phyloP scores from a whole-genome alignment of 2,888 invertebrate genomes.

The Drosophila aldrichi region DNA sequence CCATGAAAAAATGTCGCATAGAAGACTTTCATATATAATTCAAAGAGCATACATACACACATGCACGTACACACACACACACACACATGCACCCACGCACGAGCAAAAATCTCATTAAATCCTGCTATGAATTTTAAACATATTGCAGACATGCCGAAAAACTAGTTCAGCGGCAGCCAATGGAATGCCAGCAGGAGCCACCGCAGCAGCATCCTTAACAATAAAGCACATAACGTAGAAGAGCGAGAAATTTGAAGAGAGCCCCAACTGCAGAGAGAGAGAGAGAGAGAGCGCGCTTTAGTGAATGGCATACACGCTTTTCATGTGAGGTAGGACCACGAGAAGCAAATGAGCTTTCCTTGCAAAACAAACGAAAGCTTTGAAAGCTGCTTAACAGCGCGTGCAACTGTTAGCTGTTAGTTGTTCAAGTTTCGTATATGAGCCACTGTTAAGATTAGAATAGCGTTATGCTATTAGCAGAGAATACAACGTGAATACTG shows the following conservation, averaged over 20 bases:
- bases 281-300: background rate
- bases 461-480: background rate
- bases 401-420: slow-evolving; percentile 1
- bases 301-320: slow-evolving; percentile 43
- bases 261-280: slow-evolving; percentile 5
- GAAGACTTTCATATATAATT: slow-evolving; percentile 66
- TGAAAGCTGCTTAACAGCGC: slow-evolving; percentile 11
- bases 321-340: slow-evolving; percentile 68
- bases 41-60: slow-evolving; percentile 23
- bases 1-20: slow-evolving; percentile 56
- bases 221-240: slow-evolving; percentile 25
- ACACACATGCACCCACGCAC: slow-evolving; percentile 15
- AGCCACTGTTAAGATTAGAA: background rate
- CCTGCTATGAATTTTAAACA: slow-evolving; percentile 79
- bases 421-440: background rate
- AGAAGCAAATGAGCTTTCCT: slow-evolving; percentile 24
- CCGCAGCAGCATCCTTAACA: slow-evolving; percentile 45
- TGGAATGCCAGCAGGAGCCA: slow-evolving; percentile 48
- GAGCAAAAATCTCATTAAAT: slow-evolving; percentile 72
- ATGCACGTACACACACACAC: background rate
- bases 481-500: too few relatives aligned
- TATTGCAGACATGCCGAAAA: slow-evolving; percentile 65
- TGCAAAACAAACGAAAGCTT: slow-evolving; percentile 19
- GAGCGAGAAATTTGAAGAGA: background rate
- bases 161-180: slow-evolving; percentile 72